Percentiles rank a stretch among this genome's conserved stretches.
Evolutionary conservation across 2,113 vertebrate genomes (phyloP).

Genomic region (Mobula birostris): DNA sequence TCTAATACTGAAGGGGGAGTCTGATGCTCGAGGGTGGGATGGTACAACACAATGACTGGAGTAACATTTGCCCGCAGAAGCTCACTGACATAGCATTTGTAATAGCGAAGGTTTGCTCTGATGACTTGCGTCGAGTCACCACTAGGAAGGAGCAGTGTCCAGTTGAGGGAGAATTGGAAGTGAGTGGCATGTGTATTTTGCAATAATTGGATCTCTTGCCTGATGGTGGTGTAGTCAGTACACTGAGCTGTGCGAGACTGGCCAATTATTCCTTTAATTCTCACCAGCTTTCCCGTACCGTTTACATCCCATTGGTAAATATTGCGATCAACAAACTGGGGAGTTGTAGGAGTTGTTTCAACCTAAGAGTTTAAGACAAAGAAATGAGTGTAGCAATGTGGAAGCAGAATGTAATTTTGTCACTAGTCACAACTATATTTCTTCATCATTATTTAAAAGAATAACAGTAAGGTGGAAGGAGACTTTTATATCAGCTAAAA

Average conservation of each 20-base stretch:
- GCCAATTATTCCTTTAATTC: conserved; percentile 60
- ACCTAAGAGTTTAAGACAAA: conserved; percentile 57
- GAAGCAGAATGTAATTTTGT: neutral
- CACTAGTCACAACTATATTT: neutral
- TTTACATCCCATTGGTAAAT: conserved; percentile 86
- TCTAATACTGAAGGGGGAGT: conserved; percentile 70
- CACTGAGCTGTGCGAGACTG: conserved; percentile 59
- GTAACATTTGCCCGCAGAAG: conserved; percentile 75
- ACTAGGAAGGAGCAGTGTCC: conserved; percentile 75
- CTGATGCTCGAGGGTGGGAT: conserved; percentile 62
- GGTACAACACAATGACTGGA: conserved; percentile 86
- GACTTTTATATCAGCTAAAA: neutral
- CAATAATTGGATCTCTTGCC: conserved; percentile 72
- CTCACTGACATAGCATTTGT: conserved; percentile 76
- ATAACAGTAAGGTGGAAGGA: neutral
- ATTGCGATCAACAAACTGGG: conserved; percentile 78
- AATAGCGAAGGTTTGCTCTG: conserved; percentile 72
- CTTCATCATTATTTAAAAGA: neutral
- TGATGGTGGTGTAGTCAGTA: conserved; percentile 72
- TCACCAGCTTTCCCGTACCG: conserved; percentile 70
- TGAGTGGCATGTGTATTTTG: conserved; percentile 67
- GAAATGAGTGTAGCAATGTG: neutral
- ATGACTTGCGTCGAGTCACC: conserved; percentile 70
- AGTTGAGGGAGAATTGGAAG: conserved; percentile 87
- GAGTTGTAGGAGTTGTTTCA: conserved; percentile 62